Evolutionary conservation across 1,140 invertebrate genomes (phyloP).

Genomic region (Halictus rubicundus): DNA sequence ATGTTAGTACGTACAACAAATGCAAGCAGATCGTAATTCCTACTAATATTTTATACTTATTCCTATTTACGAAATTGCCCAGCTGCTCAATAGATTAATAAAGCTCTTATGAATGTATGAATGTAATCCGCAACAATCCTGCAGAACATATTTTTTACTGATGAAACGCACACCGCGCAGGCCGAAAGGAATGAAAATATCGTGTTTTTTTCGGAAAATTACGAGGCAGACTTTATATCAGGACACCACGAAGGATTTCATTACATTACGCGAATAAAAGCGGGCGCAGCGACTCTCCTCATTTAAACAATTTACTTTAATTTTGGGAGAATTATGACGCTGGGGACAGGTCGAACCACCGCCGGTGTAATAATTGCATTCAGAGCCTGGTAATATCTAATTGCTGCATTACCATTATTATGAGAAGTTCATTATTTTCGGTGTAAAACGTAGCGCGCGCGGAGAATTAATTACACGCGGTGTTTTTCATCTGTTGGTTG

Average conservation of each 20-base stretch:
- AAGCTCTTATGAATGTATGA: neutral
- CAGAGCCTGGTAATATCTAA: neutral
- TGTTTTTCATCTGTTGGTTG: too few species aligned
- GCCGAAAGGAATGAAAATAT: slow-evolving; percentile 18
- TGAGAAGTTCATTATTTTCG: neutral
- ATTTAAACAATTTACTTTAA: slow-evolving; percentile 44
- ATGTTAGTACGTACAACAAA: too few species aligned
- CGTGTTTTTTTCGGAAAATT: slow-evolving; percentile 24
- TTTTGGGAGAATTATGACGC: slow-evolving; percentile 25
- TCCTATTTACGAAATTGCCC: neutral
- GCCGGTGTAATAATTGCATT: slow-evolving; percentile 15
- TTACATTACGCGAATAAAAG: slow-evolving; percentile 44
- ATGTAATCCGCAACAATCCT: neutral
- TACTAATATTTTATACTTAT: too few species aligned
- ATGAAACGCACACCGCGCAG: neutral
- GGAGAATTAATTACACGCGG: too few species aligned
- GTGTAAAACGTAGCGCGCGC: neutral
- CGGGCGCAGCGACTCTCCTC: neutral
- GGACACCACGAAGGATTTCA: slow-evolving; percentile 32
- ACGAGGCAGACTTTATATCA: slow-evolving; percentile 15
- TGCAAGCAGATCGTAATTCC: too few species aligned
- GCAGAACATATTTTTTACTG: slow-evolving; percentile 9
- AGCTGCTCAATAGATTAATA: slow-evolving; percentile 8
- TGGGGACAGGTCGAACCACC: neutral
- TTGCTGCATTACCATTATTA: neutral